phyloP scores from a whole-genome alignment of 2,113 vertebrate genomes.

The pig (Sus scrofa) region DNA sequence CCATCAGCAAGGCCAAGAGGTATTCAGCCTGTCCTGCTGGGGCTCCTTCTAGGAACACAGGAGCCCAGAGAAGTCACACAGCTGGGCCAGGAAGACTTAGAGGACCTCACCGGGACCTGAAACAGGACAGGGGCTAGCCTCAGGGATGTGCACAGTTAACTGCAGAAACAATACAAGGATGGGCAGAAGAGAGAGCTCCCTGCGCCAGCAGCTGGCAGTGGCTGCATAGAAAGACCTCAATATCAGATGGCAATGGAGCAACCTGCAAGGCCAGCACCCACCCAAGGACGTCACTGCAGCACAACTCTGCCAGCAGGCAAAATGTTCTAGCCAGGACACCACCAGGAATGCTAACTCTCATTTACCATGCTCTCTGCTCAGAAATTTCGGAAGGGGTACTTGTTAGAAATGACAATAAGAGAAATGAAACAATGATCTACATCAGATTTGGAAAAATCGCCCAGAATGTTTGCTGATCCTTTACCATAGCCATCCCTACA shows the following conservation, averaged over 20 bases:
- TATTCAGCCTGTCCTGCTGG: background rate
- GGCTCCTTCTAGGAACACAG: background rate
- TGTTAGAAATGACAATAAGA: background rate
- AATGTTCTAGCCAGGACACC: too few species aligned
- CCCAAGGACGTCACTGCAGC: background rate
- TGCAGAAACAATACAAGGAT: background rate
- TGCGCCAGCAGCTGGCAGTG: background rate
- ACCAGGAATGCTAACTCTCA: background rate
- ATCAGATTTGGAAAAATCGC: background rate
- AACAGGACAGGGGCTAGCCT: background rate
- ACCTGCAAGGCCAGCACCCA: background rate
- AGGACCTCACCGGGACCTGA: background rate
- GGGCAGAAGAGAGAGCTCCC: background rate
- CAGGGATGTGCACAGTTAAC: accelerated
- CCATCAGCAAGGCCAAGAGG: background rate
- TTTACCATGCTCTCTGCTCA: background rate
- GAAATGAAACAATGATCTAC: background rate
- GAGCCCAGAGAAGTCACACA: background rate
- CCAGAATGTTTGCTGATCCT: background rate
- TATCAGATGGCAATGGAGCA: background rate
- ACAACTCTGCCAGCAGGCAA: background rate
- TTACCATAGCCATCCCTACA: background rate
- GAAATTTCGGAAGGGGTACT: background rate
- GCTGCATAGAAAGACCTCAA: background rate
- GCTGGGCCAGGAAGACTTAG: background rate